Percentiles rank a stretch among this genome's conserved stretches.
Evolutionary conservation across 2,113 vertebrate species (phyloP).

Genomic region (Salvator merianae): DNA sequence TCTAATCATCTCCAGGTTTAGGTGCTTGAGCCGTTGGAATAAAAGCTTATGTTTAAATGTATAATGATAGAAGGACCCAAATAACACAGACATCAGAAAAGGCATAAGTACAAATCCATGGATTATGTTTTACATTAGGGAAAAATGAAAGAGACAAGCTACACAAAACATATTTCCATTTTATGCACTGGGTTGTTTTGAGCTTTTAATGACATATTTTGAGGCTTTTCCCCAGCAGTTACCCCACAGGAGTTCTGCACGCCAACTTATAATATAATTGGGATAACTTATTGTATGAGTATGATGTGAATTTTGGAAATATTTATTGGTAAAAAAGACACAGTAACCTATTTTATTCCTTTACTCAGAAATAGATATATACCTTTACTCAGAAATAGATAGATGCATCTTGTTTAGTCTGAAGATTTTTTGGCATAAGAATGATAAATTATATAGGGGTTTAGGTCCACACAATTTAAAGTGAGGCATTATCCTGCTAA

Average conservation of each 20-base stretch:
- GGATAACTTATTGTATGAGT: background rate
- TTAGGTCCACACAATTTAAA: background rate
- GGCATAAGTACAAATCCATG: background rate
- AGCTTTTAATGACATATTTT: background rate
- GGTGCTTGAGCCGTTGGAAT: background rate
- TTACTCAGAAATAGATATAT: background rate
- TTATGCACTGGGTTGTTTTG: background rate
- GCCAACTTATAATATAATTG: background rate
- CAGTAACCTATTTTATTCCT: background rate
- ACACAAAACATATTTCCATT: background rate
- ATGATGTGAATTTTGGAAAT: background rate
- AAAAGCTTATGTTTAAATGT: background rate
- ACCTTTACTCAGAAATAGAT: background rate
- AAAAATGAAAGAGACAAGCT: background rate
- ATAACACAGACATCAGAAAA: background rate
- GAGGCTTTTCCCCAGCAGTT: background rate
- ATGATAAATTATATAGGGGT: background rate
- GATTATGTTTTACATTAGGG: background rate
- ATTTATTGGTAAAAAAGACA: background rate
- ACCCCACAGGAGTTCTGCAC: background rate
- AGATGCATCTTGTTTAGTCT: no score
- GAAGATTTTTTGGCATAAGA: no score
- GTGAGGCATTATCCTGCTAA: background rate
- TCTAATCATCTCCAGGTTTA: background rate
- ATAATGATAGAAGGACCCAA: constrained; percentile 1